Conservation (phyloP, 2,113 vertebrate genomes). For the Hemiprocne comata region DNA sequence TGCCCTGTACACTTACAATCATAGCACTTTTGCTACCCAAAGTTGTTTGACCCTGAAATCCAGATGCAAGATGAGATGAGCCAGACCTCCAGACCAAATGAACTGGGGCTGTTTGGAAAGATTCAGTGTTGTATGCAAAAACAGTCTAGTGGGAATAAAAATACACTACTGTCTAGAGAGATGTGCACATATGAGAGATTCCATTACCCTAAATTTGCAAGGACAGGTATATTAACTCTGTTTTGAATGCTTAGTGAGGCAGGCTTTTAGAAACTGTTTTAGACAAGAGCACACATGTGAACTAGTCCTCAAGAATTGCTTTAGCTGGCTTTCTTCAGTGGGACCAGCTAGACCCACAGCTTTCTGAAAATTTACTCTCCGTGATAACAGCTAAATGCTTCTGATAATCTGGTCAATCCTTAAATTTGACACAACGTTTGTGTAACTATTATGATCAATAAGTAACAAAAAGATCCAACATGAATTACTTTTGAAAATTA, state of each 20-base stretch:
- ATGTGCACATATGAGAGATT: not conserved
- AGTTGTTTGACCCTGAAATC: not conserved
- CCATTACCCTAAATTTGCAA: not conserved
- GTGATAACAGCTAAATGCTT: not conserved
- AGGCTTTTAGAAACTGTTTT: not conserved
- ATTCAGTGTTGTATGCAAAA: not conserved
- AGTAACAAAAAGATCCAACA: not conserved
- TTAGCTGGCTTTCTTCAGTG: not conserved
- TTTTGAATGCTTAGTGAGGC: not conserved
- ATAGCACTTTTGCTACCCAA: not conserved
- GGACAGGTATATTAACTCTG: accelerated
- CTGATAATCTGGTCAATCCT: not conserved
- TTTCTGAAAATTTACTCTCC: not conserved
- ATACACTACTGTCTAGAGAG: not conserved
- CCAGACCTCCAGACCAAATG: not conserved
- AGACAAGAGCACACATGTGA: not conserved
- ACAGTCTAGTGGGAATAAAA: not conserved
- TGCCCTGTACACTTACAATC: accelerated
- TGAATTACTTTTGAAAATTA: not conserved
- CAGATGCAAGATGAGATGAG: not conserved
- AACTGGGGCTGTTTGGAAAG: accelerated
- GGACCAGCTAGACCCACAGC: not conserved
- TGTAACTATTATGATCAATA: not conserved
- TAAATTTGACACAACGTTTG: not conserved
- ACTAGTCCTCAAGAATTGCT: not conserved